A percentile compares a stretch with the other conserved stretches of the same genome.
Evolutionary conservation across 2,113 vertebrate species (phyloP).

Genomic region (Phyllostomus discolor): DNA sequence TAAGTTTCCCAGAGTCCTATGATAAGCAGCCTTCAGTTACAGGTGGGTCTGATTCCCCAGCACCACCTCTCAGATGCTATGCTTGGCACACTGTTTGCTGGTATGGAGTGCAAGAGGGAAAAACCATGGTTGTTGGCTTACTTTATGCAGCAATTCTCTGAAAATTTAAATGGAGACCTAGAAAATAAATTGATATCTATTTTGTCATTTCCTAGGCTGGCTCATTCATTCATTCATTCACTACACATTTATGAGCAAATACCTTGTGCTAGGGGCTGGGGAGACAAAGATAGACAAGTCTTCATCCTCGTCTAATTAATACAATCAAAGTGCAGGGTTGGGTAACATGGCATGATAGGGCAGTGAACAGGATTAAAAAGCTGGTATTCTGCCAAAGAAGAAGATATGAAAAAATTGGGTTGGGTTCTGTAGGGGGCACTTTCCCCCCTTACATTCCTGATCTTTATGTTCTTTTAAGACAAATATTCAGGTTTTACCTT

Average conservation of each 20-base stretch:
- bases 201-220: neutral
- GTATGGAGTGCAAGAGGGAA: too few relatives aligned
- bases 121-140: neutral
- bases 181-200: neutral
- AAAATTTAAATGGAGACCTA: neutral
- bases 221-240: neutral
- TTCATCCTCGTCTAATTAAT: neutral
- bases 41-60: neutral
- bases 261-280: neutral
- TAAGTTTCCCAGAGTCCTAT: neutral
- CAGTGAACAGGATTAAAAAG: neutral
- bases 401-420: neutral
- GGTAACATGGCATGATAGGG: neutral
- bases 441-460: neutral
- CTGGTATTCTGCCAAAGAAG: neutral
- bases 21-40: neutral
- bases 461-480: constrained; percentile 18
- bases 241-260: neutral
- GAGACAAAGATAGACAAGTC: neutral
- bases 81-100: neutral
- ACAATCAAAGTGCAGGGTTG: neutral
- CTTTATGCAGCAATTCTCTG: neutral
- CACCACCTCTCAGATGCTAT: accelerated
- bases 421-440: neutral
- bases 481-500: constrained; percentile 64